Percentiles rank a stretch among this genome's conserved stretches.
Evolutionary conservation across 2,888 invertebrate genomes (phyloP).

Genomic region (Euspilapteryx auroguttella): DNA sequence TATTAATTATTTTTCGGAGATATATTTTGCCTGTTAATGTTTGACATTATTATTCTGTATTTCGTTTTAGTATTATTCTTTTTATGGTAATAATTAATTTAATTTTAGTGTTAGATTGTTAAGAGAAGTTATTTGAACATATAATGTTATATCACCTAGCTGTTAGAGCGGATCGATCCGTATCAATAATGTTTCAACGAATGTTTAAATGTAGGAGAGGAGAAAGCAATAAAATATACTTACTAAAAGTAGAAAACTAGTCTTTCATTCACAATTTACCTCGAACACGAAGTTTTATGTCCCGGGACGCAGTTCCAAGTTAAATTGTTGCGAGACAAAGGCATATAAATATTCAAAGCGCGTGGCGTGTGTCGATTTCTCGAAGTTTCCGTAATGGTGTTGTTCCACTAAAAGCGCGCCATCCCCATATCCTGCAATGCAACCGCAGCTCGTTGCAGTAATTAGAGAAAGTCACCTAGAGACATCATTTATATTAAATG

Average conservation of each 20-base stretch:
- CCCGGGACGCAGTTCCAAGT: neutral
- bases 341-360: constrained; percentile 1
- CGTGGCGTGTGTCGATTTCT: constrained; percentile 1
- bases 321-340: neutral
- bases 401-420: neutral
- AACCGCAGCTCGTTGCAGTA: constrained; percentile 14
- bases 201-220: constrained; percentile 46
- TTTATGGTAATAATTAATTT: too few relatives aligned
- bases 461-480: constrained; percentile 29
- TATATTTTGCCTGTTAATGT: constrained; percentile 50
- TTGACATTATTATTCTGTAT: constrained; percentile 37
- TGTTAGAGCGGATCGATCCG: too few relatives aligned
- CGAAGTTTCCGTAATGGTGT: neutral
- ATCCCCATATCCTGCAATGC: constrained; percentile 9
- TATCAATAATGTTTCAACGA: constrained; percentile 34
- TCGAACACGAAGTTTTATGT: too few relatives aligned
- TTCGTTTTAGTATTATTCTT: constrained; percentile 47
- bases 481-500: too few relatives aligned
- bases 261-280: too few relatives aligned
- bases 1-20: too few relatives aligned
- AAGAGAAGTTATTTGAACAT: too few relatives aligned
- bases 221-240: constrained; percentile 46
- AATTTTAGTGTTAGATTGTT: too few relatives aligned
- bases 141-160: too few relatives aligned
- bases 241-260: constrained; percentile 15